Percentiles rank a stretch among this genome's conserved stretches.
Evolutionary conservation across 2,888 invertebrate genomes (phyloP).

Genomic region (Octonoba sinensis): DNA sequence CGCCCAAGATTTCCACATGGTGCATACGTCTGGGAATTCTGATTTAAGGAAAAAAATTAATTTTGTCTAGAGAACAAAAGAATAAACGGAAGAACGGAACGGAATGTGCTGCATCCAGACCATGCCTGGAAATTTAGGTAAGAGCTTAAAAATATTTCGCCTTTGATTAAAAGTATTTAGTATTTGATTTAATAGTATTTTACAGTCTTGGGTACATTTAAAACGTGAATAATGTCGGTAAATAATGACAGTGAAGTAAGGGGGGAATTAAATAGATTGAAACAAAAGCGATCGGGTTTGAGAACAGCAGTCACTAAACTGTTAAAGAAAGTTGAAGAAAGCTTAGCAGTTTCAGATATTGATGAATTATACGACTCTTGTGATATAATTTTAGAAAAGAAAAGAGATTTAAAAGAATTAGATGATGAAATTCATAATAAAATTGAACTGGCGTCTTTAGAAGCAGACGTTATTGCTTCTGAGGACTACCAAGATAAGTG

Average conservation of each 20-base stretch:
- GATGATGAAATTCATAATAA: neutral
- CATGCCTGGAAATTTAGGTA: conserved; percentile 66
- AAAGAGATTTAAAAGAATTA: neutral
- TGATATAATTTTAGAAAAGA: neutral
- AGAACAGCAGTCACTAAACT: neutral
- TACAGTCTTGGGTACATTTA: neutral
- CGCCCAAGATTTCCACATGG: too few species aligned
- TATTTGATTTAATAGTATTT: neutral
- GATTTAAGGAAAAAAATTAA: too few species aligned
- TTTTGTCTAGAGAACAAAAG: too few species aligned
- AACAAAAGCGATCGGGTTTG: neutral
- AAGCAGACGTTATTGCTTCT: neutral
- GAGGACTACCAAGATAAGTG: neutral
- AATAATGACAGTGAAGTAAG: too few species aligned
- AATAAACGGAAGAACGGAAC: too few species aligned
- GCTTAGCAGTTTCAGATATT: neutral
- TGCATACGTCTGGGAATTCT: too few species aligned
- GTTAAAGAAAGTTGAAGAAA: neutral
- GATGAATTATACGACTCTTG: neutral
- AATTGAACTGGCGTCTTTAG: neutral
- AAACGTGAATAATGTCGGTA: neutral
- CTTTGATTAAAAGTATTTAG: neutral
- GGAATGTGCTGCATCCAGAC: too few species aligned
- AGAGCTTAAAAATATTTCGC: neutral
- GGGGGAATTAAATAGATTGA: neutral